Conservation (phyloP, 2,113 vertebrate genomes). For the Upupa epops region DNA sequence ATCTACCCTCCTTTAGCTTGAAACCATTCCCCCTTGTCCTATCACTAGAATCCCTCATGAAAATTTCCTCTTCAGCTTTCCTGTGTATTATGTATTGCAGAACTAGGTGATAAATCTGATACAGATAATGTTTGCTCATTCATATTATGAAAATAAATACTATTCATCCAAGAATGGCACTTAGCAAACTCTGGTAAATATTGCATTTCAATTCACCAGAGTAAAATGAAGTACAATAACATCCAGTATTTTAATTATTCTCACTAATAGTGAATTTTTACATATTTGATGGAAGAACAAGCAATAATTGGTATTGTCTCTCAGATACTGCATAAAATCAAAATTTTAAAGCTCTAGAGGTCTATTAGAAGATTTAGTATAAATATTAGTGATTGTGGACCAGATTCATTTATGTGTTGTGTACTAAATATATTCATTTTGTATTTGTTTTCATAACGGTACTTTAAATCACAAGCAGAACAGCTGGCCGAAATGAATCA, state of each 20-base stretch:
- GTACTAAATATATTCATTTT: not conserved
- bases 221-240: not conserved
- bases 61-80: too few species aligned
- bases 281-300: not conserved
- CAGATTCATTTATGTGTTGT: not conserved
- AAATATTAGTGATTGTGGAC: not conserved
- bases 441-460: not conserved
- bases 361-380: not conserved
- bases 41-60: too few species aligned
- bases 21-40: too few species aligned
- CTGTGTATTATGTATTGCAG: not conserved
- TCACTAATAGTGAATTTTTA: not conserved
- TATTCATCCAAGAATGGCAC: not conserved
- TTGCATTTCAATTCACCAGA: not conserved
- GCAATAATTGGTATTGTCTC: not conserved
- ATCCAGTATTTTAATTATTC: not conserved
- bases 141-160: not conserved
- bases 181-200: not conserved
- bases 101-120: not conserved
- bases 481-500: not conserved
- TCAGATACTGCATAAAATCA: not conserved
- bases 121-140: not conserved
- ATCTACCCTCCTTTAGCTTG: too few species aligned
- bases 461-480: not conserved
- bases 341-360: not conserved